phyloP scores from a whole-genome alignment of 2,797 vertebrate genomes.

The Pangasius macronema region DNA sequence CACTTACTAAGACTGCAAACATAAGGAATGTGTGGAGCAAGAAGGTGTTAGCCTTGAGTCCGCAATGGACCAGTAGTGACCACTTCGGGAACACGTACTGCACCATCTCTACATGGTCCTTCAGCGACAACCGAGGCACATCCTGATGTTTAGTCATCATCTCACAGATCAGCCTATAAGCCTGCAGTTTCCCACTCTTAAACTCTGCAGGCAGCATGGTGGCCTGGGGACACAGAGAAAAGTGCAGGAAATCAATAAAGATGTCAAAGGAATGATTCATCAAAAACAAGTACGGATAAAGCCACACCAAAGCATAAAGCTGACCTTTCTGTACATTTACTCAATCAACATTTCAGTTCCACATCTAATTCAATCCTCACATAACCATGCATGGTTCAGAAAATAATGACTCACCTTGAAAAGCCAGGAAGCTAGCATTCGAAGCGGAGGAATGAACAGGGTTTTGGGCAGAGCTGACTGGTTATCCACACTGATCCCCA shows the following conservation, averaged over 20 bases:
- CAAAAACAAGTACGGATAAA: not conserved
- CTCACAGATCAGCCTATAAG: constrained; percentile 92
- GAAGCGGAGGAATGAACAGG: constrained; percentile 89
- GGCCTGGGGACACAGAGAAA: constrained; percentile 72
- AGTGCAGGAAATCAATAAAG: constrained; percentile 4
- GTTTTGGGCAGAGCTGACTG: constrained; percentile 90
- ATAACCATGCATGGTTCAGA: not conserved
- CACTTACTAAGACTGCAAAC: not conserved
- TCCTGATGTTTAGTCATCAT: constrained; percentile 99
- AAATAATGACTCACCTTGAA: constrained; percentile 82
- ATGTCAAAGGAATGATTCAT: not conserved
- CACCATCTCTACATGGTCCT: no score
- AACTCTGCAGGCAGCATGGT: constrained; percentile 87
- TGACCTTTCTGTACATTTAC: not conserved
- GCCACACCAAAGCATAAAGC: not conserved
- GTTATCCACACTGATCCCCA: constrained; percentile 92
- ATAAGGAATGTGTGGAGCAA: not conserved
- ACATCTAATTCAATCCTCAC: not conserved
- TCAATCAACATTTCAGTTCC: not conserved
- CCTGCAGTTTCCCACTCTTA: constrained; percentile 93
- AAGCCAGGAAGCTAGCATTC: constrained; percentile 96
- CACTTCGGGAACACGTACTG: no score
- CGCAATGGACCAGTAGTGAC: no score
- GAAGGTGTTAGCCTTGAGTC: not conserved
- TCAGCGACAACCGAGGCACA: no score